phyloP scores from a whole-genome alignment of 2,113 vertebrate species.

The Anhinga rufa region DNA sequence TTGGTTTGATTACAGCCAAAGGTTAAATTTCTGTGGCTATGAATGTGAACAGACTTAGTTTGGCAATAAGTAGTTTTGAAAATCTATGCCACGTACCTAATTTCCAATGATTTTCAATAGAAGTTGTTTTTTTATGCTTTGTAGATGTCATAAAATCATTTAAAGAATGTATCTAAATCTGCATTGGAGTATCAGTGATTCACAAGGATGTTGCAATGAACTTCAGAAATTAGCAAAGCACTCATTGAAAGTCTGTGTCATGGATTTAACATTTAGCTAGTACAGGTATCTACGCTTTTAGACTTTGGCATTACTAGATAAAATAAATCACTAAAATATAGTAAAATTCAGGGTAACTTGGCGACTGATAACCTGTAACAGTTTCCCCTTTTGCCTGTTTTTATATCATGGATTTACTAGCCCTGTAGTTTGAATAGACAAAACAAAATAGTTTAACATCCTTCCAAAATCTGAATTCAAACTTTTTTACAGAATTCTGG shows the following conservation, averaged over 20 bases:
- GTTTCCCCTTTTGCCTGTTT: neutral
- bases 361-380: neutral
- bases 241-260: neutral
- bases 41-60: neutral
- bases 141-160: neutral
- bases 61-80: neutral
- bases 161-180: neutral
- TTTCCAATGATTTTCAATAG: neutral
- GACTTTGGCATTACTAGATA: neutral
- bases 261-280: neutral
- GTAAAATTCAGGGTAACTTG: neutral
- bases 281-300: neutral
- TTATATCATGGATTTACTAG: neutral
- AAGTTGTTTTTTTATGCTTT: neutral
- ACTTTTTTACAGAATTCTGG: neutral
- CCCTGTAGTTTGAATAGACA: neutral
- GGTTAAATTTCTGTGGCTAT: neutral
- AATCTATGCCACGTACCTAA: neutral
- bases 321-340: neutral
- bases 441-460: neutral
- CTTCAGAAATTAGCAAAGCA: neutral
- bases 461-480: neutral
- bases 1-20: neutral
- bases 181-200: neutral
- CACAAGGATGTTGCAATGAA: neutral